phyloP scores from a whole-genome alignment of 2,888 invertebrate species.

The Malachius bipustulatus region DNA sequence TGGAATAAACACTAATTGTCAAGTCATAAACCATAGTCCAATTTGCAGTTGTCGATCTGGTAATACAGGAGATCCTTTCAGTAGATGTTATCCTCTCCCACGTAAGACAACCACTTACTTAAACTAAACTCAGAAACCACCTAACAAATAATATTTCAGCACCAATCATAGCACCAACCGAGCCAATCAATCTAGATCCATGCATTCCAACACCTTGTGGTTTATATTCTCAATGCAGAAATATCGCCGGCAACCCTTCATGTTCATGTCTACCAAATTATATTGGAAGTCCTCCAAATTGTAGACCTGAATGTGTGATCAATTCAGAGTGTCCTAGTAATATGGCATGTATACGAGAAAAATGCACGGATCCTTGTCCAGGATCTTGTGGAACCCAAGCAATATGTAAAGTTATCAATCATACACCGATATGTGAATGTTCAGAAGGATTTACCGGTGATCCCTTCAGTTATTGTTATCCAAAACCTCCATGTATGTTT shows the following conservation, averaged over 20 bases:
- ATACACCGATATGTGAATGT: conserved; percentile 55
- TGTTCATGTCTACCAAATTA: conserved; percentile 43
- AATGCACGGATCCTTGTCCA: conserved; percentile 54
- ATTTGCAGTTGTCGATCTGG: conserved; percentile 55
- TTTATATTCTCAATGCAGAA: conserved; percentile 43
- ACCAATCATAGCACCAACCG: neutral
- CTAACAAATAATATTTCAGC: too few relatives aligned
- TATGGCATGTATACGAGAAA: conserved; percentile 41
- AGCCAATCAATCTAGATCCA: conserved; percentile 32
- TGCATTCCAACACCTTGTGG: conserved; percentile 49
- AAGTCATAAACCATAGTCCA: conserved; percentile 59
- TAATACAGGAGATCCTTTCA: conserved; percentile 40
- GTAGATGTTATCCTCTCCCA: conserved; percentile 35
- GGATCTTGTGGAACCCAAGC: conserved; percentile 52
- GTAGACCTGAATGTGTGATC: conserved; percentile 43
- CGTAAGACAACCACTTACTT: conserved; percentile 24
- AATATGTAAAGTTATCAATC: conserved; percentile 51
- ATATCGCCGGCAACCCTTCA: conserved; percentile 39
- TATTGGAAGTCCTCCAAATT: conserved; percentile 43
- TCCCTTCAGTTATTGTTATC: conserved; percentile 40
- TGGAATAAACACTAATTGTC: conserved; percentile 56
- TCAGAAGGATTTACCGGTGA: conserved; percentile 50
- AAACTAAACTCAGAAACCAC: conserved; percentile 10
- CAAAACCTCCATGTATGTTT: conserved; percentile 25
- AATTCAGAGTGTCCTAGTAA: conserved; percentile 43